Evolutionary conservation across 1,140 invertebrate genomes (phyloP), one percentile per base, ranked within the genome.

Genomic region (Eciton burchellii): DNA sequence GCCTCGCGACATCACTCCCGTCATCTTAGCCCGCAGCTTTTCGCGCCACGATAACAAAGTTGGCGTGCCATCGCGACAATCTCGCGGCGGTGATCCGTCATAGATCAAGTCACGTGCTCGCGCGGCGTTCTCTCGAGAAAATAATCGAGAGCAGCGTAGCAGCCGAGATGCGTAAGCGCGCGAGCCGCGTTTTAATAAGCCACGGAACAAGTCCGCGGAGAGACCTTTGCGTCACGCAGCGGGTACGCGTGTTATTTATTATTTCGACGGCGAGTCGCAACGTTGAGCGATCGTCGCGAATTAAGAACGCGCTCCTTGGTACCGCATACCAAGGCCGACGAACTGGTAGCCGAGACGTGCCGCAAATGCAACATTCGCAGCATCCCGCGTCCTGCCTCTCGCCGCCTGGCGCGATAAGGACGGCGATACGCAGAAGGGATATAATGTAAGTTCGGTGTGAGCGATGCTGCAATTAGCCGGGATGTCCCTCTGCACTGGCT

Each of bases 391-490:
- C 43, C 79, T 74, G 49, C 29, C 35, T 60, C 57, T 82, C 59
- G 43, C 43, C 35, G 45, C 26, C 68, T 52, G 52, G 21, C 29
- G 52, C 63, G 79, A 82, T 84, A 74, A 82, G 71, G 45, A 84
- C 52, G 68, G 60, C 29, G 66, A 45, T 73, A 82, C 11, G 76
- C 24, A 65, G 79, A 84, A 88, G 71, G 57, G 62, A 81, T 63
- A 90, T 71, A 62, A 87, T 83, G 82, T 87, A 84, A 84, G 73
- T 82, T 83, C 68, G 81, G 62, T 86, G 62, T 86, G 89, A 91
- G 82, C 83, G 84, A 90, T 90, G 86, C 76, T 68, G 89, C 82
- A 91, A 91, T 91, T 91, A 91, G 87, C 81, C 68, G 59, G 26
- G 70, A 87, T 87, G 84, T 86, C 88, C 72, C 74, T 79, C 68